A percentile compares a stretch with the other conserved stretches of the same genome.
Conservation (phyloP, 2,888 invertebrate species). For the Eutolmus rufibarbis region DNA sequence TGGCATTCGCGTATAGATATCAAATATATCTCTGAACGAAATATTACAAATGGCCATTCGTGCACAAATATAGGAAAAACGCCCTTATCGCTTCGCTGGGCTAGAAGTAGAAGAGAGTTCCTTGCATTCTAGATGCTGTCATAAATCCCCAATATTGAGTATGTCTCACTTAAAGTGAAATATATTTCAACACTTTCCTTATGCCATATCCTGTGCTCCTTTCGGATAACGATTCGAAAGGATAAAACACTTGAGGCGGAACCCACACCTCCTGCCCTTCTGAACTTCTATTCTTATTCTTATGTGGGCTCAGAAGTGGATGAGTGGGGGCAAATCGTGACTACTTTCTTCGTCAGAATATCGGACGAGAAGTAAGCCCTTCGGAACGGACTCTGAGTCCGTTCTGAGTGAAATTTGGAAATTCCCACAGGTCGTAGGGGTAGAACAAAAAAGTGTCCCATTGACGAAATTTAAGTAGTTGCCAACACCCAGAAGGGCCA, state of each 20-base stretch:
- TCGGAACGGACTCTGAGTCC: not conserved
- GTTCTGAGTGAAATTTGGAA: not conserved
- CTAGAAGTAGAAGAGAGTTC: not conserved
- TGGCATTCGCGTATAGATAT: not conserved
- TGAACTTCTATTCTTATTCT: not conserved
- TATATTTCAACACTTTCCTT: slow-evolving; percentile 21
- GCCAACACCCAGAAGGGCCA: not conserved
- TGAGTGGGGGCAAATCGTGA: not conserved
- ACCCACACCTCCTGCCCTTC: not conserved
- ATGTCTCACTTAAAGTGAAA: slow-evolving; percentile 18
- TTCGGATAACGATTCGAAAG: not conserved
- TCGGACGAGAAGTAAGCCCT: not conserved
- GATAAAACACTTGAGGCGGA: not conserved
- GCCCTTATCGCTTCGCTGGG: not conserved
- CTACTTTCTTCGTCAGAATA: not conserved
- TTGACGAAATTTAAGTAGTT: not conserved
- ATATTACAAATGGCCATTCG: not conserved
- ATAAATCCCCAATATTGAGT: slow-evolving; percentile 30
- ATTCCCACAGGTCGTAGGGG: not conserved
- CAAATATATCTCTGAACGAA: not conserved
- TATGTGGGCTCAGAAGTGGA: not conserved
- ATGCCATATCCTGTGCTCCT: not conserved
- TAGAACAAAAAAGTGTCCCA: not conserved
- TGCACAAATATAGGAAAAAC: slow-evolving; percentile 17
- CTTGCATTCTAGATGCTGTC: not conserved